Evolutionary conservation across 2,888 invertebrate species (phyloP).

Genomic region (Leistus spinibarbis): DNA sequence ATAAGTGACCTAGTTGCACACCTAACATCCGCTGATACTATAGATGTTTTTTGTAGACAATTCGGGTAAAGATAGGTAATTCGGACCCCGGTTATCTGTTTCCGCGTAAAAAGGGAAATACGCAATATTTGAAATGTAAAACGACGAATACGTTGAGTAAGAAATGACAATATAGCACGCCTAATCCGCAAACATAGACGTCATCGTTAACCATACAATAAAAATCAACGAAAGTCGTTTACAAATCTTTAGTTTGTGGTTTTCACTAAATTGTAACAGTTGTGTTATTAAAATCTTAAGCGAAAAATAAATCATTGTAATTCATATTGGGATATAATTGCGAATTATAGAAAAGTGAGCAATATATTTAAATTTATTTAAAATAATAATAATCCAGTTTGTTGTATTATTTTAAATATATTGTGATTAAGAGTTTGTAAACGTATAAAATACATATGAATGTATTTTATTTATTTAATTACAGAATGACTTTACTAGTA

Average conservation of each 20-base stretch:
- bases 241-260: constrained; percentile 10
- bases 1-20: background rate
- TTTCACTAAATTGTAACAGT: constrained; percentile 1
- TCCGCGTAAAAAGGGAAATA: constrained; percentile 9
- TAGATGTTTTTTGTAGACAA: background rate
- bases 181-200: constrained; percentile 24
- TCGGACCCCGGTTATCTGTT: background rate
- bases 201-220: constrained; percentile 24
- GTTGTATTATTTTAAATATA: too few species aligned
- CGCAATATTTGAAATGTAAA: constrained; percentile 32
- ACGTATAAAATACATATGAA: too few species aligned
- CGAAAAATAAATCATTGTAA: too few species aligned
- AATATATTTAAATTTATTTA: too few species aligned
- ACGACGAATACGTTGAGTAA: constrained; percentile 21
- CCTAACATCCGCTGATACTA: background rate
- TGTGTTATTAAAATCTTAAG: background rate
- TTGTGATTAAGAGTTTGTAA: too few species aligned
- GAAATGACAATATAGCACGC: constrained; percentile 27
- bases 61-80: constrained; percentile 1
- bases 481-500: background rate
- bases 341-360: background rate
- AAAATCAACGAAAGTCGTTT: background rate
- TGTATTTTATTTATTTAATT: background rate
- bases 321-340: background rate
- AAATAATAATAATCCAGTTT: too few species aligned